These are phyloP conservation scores for Cryptocheilus praepositus DNA, from an alignment of 2,888 invertebrate species.

Conservation along the genomic window DNA sequence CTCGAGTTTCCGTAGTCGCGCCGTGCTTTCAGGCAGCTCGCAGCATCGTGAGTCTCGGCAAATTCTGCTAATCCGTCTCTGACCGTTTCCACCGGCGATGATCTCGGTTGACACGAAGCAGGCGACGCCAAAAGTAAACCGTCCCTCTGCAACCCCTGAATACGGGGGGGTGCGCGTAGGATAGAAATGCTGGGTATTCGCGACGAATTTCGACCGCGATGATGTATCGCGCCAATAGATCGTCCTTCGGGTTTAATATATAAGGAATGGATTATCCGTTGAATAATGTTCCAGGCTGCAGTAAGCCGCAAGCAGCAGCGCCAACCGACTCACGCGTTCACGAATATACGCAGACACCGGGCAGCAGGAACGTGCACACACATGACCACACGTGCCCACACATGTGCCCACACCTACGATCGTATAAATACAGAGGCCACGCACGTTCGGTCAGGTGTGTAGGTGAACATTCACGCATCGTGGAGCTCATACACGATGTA, in stretches of 20 bases:
- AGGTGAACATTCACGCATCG: constrained; percentile 11
- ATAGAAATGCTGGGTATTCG: constrained; percentile 20
- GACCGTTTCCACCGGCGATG: background rate
- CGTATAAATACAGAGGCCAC: background rate
- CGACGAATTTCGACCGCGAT: constrained; percentile 30
- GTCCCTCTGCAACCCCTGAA: background rate
- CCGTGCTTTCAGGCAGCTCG: too few relatives aligned
- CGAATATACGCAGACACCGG: background rate
- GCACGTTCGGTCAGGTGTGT: constrained; percentile 10
- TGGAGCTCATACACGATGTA: constrained; percentile 2
- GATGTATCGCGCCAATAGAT: constrained; percentile 60
- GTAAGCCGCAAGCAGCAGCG: constrained; percentile 55
- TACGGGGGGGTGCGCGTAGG: background rate
- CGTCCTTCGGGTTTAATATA: constrained; percentile 58
- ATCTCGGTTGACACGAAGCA: background rate
- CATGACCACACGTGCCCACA: background rate
- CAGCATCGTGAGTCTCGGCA: too few relatives aligned
- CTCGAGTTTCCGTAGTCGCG: too few relatives aligned
- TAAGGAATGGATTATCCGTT: constrained; percentile 69
- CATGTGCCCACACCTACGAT: background rate
- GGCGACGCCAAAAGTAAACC: constrained; percentile 6
- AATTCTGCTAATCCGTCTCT: background rate
- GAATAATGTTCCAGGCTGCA: constrained; percentile 63
- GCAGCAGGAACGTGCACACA: background rate
- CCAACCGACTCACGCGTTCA: constrained; percentile 11